These are phyloP conservation scores for Glyptemys insculpta DNA, from an alignment of 2,797 vertebrate genomes.

Conservation along the genomic window DNA sequence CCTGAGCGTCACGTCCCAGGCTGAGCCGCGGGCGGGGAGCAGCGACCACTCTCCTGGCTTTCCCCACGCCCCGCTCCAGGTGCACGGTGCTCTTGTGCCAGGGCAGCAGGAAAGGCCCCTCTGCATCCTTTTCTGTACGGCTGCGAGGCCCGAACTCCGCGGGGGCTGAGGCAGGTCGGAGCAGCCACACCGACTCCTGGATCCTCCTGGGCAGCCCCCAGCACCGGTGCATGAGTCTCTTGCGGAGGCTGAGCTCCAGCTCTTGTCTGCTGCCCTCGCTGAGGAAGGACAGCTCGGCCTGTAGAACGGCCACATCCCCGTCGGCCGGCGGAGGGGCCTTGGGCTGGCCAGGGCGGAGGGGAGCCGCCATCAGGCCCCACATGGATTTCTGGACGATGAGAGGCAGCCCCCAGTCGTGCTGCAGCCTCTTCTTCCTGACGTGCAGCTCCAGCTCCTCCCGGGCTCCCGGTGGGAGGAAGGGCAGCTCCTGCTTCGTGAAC, in stretches of 20 bases:
- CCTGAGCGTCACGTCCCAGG: too few relatives aligned
- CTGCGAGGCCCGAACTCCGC: fast-evolving
- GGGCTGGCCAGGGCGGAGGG: neutral
- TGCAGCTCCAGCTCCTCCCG: neutral
- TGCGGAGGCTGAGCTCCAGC: neutral
- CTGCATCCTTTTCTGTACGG: fast-evolving
- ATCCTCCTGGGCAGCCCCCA: neutral
- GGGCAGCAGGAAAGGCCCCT: too few relatives aligned
- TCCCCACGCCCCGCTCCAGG: too few relatives aligned
- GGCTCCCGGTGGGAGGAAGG: neutral
- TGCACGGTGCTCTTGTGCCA: too few relatives aligned
- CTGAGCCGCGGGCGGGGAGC: too few relatives aligned
- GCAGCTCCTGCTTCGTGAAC: neutral
- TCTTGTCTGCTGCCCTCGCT: neutral
- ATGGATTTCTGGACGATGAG: neutral
- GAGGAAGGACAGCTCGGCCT: neutral
- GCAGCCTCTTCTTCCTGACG: neutral
- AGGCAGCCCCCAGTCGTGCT: neutral
- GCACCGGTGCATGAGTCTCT: neutral
- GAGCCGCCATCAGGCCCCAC: neutral
- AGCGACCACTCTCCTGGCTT: too few relatives aligned
- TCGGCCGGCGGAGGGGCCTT: neutral
- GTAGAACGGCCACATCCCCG: too few relatives aligned
- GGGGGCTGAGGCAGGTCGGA: fast-evolving
- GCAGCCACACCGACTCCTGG: neutral